Base-by-base conservation (phyloP, 2,888 invertebrate species). In the Cheilosia impressa region DNA sequence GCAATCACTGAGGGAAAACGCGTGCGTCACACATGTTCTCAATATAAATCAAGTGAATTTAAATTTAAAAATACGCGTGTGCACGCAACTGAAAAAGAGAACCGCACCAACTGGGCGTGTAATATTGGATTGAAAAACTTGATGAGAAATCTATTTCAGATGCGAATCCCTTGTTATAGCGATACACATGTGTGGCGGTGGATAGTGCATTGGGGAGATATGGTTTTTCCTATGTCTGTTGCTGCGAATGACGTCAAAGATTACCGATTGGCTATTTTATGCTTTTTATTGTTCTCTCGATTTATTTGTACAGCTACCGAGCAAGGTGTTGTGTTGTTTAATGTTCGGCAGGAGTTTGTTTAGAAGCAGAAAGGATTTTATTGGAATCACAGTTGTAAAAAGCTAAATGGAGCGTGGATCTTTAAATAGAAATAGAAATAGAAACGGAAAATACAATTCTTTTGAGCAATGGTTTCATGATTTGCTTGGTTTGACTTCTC, bases 1-100 rank as follows among this genome's bases (percentile, higher is more conserved):
- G 34, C 65, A 65, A 75, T 76, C 50, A 19, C 65, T 60, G 73
- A 34, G 43, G 41, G n/a, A 58, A 47, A 80, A 58, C 65, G 75
- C 60, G 75, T 84, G 80, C 84, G 84, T 84, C 84, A 84, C 75
- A 84, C 58, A 41, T 76, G 75, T 55, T 68, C 80, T 57, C 71
- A 79, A 83, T 83, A 63, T 53, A 84, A 66, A 75, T 71, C 66
- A 71, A 73, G 78, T 83, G 72, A 45, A 45, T 45, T 63, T 24
- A 63, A 55, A 24, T 66, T 79, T 73, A 45, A 58, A 69, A 65
- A 75, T 60, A 58, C 69, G 77, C 60, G 57, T 73, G 50, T 73
- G 66, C 80, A 84, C 80, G 80, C 80, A 80, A 60, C 71, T 53
- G 9, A 47, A 52, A 45, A 41, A 52, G 43, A 47, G 38, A 65